Conservation (phyloP, 2,888 invertebrate genomes). For the Eupithecia subfuscata region DNA sequence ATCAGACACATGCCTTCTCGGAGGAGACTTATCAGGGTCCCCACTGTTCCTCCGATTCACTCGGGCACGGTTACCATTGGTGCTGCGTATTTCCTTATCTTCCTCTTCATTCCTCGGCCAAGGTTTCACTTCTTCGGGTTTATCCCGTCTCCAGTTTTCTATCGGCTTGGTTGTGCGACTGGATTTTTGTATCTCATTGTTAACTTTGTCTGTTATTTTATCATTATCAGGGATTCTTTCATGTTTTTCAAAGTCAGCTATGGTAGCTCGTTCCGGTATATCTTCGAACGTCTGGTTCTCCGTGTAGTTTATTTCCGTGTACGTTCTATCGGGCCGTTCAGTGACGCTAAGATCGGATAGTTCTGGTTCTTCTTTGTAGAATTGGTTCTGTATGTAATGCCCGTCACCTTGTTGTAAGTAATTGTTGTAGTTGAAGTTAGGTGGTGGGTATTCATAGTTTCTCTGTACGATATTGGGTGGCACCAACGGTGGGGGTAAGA, state of each 20-base stretch:
- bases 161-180: slow-evolving; percentile 56
- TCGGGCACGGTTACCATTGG: slow-evolving; percentile 55
- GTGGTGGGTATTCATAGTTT: slow-evolving; percentile 66
- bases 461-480: slow-evolving; percentile 25
- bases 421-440: slow-evolving; percentile 60
- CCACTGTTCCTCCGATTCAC: slow-evolving; percentile 63
- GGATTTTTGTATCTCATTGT: slow-evolving; percentile 69
- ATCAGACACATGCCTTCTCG: slow-evolving; percentile 64
- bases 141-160: slow-evolving; percentile 75
- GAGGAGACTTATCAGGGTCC: slow-evolving; percentile 24
- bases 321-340: slow-evolving; percentile 39
- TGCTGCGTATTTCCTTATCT: slow-evolving; percentile 55
- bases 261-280: slow-evolving; percentile 29
- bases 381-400: slow-evolving; percentile 71
- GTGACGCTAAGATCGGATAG: slow-evolving; percentile 29
- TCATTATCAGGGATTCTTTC: slow-evolving; percentile 35
- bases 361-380: slow-evolving; percentile 51
- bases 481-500: slow-evolving; percentile 56
- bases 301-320: slow-evolving; percentile 4
- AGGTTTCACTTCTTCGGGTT: slow-evolving; percentile 46
- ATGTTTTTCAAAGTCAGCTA: slow-evolving; percentile 30
- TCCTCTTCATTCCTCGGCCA: not conserved
- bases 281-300: slow-evolving; percentile 17
- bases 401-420: slow-evolving; percentile 78
- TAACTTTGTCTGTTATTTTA: slow-evolving; percentile 60